These are phyloP conservation scores for chimpanzee (Pan troglodytes) DNA, from an alignment of 2,113 vertebrate species.

Conservation along the genomic window DNA sequence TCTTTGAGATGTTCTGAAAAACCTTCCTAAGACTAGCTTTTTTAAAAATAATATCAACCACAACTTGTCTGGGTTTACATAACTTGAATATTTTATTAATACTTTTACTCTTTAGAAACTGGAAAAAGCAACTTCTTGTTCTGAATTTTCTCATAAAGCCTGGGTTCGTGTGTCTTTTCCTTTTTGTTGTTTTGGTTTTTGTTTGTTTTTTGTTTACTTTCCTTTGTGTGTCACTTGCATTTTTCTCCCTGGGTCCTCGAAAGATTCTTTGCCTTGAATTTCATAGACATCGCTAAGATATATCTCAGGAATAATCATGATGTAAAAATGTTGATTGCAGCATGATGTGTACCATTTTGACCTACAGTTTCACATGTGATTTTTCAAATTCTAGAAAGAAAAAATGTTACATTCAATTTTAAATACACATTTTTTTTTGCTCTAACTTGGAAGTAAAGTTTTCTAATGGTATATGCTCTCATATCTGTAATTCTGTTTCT, in stretches of 20 bases:
- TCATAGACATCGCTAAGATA: background rate
- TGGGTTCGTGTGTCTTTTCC: background rate
- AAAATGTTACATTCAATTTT: background rate
- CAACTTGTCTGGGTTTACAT: background rate
- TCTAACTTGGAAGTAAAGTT: background rate
- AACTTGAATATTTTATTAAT: background rate
- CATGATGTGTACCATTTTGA: background rate
- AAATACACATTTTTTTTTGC: background rate
- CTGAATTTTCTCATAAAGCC: background rate
- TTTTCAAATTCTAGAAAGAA: background rate
- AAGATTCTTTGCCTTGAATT: background rate
- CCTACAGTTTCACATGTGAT: background rate
- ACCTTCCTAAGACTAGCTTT: background rate
- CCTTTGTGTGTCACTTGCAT: background rate
- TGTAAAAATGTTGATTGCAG: background rate
- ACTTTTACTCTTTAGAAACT: background rate
- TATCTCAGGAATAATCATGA: background rate
- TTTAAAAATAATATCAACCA: background rate
- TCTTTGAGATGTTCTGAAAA: background rate
- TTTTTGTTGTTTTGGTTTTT: too few relatives aligned
- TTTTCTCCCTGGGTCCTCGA: background rate
- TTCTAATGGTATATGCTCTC: background rate
- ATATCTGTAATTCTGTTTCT: background rate
- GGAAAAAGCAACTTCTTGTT: background rate
- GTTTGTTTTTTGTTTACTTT: background rate